Evolutionary conservation across 2,888 invertebrate species (phyloP).

Genomic region (Nomada lathburiana): DNA sequence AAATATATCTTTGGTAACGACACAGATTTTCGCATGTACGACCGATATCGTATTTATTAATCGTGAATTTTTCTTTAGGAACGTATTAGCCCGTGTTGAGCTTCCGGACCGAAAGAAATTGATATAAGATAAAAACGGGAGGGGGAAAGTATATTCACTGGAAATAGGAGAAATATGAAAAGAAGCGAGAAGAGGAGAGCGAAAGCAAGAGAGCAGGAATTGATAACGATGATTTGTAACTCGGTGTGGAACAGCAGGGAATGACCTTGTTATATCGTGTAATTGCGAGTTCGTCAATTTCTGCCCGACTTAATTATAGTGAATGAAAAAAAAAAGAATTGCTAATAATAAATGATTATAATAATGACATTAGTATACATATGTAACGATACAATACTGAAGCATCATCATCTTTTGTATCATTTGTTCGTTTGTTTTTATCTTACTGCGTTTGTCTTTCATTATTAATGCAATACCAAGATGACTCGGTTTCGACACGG

Average conservation of each 20-base stretch:
- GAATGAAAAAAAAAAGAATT: conserved; percentile 62
- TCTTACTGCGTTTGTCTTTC: conserved; percentile 84
- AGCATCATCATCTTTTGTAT: conserved; percentile 83
- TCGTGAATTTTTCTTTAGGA: conserved; percentile 39
- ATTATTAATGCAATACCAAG: conserved; percentile 83
- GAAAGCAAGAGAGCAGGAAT: conserved; percentile 46
- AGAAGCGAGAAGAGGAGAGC: conserved; percentile 20
- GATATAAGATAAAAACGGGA: conserved; percentile 20
- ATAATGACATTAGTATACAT: conserved; percentile 68
- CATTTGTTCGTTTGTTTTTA: conserved; percentile 83
- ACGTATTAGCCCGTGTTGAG: conserved; percentile 25
- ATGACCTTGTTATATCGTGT: conserved; percentile 68
- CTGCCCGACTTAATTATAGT: conserved; percentile 78
- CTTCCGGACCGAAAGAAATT: conserved; percentile 28
- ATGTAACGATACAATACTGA: conserved; percentile 74
- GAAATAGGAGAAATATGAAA: conserved; percentile 11
- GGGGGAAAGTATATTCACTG: conserved; percentile 48
- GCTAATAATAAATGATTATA: conserved; percentile 72
- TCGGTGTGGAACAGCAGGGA: conserved; percentile 49
- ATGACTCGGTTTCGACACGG: conserved; percentile 77
- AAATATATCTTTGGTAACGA: conserved; percentile 53
- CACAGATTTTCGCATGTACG: conserved; percentile 51
- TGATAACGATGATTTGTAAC: conserved; percentile 62
- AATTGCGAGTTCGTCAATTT: conserved; percentile 80
- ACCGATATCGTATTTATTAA: conserved; percentile 35